Conservation (phyloP, 53 echinoderm and acorn worm genomes). For the Temnopleurus reevesii region DNA sequence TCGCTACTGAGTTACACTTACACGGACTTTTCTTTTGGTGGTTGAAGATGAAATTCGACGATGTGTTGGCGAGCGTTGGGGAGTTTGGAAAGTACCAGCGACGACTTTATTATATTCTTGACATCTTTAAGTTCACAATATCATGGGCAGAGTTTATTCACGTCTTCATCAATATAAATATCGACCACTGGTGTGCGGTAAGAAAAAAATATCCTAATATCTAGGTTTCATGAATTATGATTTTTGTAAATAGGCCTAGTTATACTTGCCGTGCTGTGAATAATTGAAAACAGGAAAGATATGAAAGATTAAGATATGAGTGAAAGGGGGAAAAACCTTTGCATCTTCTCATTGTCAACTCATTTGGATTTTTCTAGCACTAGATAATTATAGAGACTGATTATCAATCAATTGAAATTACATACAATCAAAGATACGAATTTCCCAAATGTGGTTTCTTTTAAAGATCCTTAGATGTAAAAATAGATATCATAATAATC, state of each 20-base stretch:
- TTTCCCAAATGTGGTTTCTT: too few relatives aligned
- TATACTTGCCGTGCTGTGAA: too few relatives aligned
- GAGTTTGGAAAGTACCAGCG: constrained; percentile 27
- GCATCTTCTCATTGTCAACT: not conserved
- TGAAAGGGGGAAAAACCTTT: not conserved
- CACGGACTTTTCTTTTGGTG: not conserved
- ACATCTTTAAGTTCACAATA: not conserved
- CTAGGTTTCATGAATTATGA: not conserved
- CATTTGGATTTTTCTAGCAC: not conserved
- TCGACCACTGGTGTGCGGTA: constrained; percentile 50
- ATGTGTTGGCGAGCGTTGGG: not conserved
- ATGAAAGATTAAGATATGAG: too few relatives aligned
- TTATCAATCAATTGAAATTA: too few relatives aligned
- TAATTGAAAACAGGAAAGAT: too few relatives aligned
- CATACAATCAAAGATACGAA: too few relatives aligned
- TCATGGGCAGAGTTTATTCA: not conserved
- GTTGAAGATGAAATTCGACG: constrained; percentile 17
- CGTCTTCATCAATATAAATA: not conserved
- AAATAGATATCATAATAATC: too few relatives aligned
- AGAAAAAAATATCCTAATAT: not conserved
- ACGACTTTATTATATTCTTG: not conserved
- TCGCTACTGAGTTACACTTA: not conserved
- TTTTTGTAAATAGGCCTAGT: too few relatives aligned
- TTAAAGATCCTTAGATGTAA: too few relatives aligned
- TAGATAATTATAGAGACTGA: too few relatives aligned